Evolutionary conservation across 2,888 invertebrate genomes (phyloP).

Genomic region (Exephanes ischioxanthus): DNA sequence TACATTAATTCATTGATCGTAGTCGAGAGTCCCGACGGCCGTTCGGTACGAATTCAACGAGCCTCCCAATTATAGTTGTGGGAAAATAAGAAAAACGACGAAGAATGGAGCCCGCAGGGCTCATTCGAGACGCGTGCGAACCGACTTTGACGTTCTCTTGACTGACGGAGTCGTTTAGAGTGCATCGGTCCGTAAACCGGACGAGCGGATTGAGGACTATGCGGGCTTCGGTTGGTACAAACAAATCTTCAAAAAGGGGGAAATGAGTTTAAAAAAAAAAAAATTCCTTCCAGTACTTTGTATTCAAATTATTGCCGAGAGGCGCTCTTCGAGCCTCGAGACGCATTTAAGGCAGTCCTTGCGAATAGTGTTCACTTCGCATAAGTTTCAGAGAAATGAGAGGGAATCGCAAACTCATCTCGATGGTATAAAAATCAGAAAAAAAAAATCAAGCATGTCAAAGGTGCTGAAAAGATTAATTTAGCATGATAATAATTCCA

Average conservation of each 20-base stretch:
- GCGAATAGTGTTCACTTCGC: too few species aligned
- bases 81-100: neutral
- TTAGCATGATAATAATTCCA: too few species aligned
- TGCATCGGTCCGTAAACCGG: too few species aligned
- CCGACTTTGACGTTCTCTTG: conserved; percentile 8
- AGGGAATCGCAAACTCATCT: too few species aligned
- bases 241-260: too few species aligned
- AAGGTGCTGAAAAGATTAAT: too few species aligned
- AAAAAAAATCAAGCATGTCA: too few species aligned
- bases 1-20: conserved; percentile 1
- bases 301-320: neutral
- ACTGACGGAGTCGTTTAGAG: neutral
- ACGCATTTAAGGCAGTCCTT: neutral
- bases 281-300: neutral
- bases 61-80: conserved; percentile 6
- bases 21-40: neutral
- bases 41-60: neutral
- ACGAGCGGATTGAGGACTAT: too few species aligned
- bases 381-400: too few species aligned
- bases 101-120: neutral
- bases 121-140: conserved; percentile 32
- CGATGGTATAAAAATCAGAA: too few species aligned
- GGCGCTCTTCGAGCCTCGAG: neutral
- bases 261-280: neutral
- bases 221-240: too few species aligned